Conservation (phyloP, 92 coral and sea anemone species). For the Porites cylindrica region DNA sequence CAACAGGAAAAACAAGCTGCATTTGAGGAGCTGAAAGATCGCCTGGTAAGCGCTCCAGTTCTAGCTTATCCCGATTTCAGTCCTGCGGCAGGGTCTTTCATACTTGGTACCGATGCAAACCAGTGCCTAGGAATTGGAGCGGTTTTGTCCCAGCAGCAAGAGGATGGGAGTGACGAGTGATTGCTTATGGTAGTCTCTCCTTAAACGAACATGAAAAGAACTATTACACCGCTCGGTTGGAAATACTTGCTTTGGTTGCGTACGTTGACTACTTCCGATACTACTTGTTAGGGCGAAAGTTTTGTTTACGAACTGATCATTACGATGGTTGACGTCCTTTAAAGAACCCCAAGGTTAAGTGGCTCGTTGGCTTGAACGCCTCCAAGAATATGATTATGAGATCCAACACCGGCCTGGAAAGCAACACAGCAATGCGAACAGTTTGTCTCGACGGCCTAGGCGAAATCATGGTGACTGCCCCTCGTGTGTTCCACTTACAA, state of each 20-base stretch:
- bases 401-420: conserved; percentile 63
- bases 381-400: conserved; percentile 74
- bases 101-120: conserved; percentile 4
- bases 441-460: conserved; percentile 55
- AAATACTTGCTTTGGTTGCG: conserved; percentile 57
- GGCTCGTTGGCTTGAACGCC: conserved; percentile 60
- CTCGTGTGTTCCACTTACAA: conserved; percentile 42
- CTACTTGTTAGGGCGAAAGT: conserved; percentile 45
- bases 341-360: conserved; percentile 69
- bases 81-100: conserved; percentile 48
- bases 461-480: conserved; percentile 66
- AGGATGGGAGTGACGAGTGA: conserved; percentile 61
- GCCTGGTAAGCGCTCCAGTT: conserved; percentile 53
- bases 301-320: conserved; percentile 50
- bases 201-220: conserved; percentile 65
- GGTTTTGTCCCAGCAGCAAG: conserved; percentile 53
- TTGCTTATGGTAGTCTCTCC: conserved; percentile 63
- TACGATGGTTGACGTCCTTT: conserved; percentile 59
- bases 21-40: conserved; percentile 42
- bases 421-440: conserved; percentile 63
- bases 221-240: conserved; percentile 65
- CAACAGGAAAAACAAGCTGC: neutral
- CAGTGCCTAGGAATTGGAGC: conserved; percentile 59
- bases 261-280: conserved; percentile 60
- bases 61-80: conserved; percentile 71